Percentiles rank a stretch among this genome's conserved stretches.
phyloP scores from a whole-genome alignment of 2,113 vertebrate species.

The Caretta caretta region DNA sequence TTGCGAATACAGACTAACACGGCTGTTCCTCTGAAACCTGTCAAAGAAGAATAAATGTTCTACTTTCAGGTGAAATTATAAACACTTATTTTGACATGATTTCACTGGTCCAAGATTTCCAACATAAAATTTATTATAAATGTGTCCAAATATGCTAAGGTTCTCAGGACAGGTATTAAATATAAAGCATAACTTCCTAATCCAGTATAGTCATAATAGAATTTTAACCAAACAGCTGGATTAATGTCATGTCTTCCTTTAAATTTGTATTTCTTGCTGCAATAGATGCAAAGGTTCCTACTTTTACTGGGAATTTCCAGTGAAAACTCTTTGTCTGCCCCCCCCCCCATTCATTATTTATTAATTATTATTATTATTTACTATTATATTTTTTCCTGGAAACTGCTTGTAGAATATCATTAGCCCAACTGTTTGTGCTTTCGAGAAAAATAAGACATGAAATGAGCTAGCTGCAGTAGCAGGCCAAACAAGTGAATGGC shows the following conservation, averaged over 20 bases:
- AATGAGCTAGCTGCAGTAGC: background rate
- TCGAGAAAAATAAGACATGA: background rate
- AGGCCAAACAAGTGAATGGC: background rate
- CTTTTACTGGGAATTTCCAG: background rate
- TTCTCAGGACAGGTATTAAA: background rate
- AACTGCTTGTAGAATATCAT: background rate
- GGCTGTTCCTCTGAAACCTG: too few relatives aligned
- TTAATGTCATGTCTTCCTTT: background rate
- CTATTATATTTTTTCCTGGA: background rate
- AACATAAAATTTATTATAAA: background rate
- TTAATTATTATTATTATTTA: background rate
- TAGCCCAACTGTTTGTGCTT: background rate
- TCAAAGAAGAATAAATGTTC: background rate
- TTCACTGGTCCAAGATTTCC: background rate
- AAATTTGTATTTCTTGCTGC: background rate
- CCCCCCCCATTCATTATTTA: background rate
- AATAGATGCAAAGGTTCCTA: background rate
- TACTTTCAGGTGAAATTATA: background rate
- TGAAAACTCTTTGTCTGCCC: background rate
- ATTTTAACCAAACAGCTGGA: slow-evolving; percentile 13
- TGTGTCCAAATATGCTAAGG: background rate
- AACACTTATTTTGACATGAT: background rate
- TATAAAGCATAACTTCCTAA: background rate
- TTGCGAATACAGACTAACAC: too few relatives aligned
- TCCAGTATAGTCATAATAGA: background rate